A percentile compares a stretch with the other conserved stretches of the same genome.
Conservation (phyloP, 2,797 vertebrate species). For the Zenarchopterus dispar region DNA sequence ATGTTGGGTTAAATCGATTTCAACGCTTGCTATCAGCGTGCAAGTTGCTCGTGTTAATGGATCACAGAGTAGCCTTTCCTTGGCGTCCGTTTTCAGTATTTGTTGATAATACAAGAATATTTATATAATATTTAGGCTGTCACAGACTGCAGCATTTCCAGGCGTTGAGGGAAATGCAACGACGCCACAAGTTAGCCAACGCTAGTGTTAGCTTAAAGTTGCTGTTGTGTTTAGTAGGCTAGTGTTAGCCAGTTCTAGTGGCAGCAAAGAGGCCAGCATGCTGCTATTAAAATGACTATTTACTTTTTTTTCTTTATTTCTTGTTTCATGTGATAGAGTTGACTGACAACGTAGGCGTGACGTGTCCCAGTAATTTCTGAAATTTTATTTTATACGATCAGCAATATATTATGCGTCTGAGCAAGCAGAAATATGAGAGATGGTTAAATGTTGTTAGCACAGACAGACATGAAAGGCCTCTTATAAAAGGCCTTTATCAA, state of each 20-base stretch:
- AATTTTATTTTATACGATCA: background rate
- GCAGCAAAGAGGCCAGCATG: slow-evolving; percentile 43
- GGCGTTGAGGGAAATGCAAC: slow-evolving; percentile 60
- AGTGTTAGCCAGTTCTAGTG: slow-evolving; percentile 38
- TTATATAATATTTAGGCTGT: fast-evolving
- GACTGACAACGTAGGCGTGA: fast-evolving
- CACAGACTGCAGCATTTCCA: background rate
- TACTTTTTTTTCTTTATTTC: background rate
- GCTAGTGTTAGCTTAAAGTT: slow-evolving; percentile 41
- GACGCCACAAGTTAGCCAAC: slow-evolving; percentile 79
- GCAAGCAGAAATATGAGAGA: slow-evolving; percentile 39
- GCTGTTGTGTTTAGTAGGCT: slow-evolving; percentile 28
- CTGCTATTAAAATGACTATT: background rate
- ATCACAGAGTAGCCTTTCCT: background rate
- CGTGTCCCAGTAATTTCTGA: fast-evolving
- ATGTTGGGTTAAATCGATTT: slow-evolving; percentile 11
- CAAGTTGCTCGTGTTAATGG: background rate
- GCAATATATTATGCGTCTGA: background rate
- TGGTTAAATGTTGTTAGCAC: slow-evolving; percentile 56
- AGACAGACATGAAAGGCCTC: slow-evolving; percentile 51
- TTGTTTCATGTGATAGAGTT: background rate
- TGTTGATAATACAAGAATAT: fast-evolving
- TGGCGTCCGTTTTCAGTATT: background rate
- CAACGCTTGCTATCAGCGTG: background rate
- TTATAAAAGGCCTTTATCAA: slow-evolving; percentile 29